These are phyloP conservation scores for Lampropteryx suffumata DNA, from an alignment of 2,888 invertebrate species.

Conservation along the genomic window DNA sequence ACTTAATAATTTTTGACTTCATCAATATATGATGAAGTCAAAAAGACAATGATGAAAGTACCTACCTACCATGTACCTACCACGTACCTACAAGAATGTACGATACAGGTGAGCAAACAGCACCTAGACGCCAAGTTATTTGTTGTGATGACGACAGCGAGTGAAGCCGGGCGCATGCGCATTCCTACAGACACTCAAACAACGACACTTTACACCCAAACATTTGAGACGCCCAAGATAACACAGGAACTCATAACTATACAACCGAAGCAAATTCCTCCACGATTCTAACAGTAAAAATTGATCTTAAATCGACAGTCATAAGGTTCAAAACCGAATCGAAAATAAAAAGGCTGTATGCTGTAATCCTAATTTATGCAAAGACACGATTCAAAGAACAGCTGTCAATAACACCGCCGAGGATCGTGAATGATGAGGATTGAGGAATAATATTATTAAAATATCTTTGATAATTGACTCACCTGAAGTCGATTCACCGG, in stretches of 20 bases:
- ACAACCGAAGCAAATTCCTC: conserved; percentile 17
- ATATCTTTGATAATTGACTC: conserved; percentile 41
- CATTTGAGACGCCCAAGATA: conserved; percentile 26
- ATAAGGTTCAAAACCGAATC: conserved; percentile 23
- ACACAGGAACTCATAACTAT: conserved; percentile 29
- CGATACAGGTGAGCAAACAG: conserved; percentile 49
- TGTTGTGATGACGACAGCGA: conserved; percentile 43
- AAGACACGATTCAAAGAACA: conserved; percentile 52
- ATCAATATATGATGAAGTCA: conserved; percentile 10
- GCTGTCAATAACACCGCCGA: conserved; percentile 45
- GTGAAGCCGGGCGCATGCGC: conserved; percentile 36
- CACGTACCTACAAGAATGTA: conserved; percentile 39
- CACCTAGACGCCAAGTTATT: conserved; percentile 37
- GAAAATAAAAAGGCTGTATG: conserved; percentile 29
- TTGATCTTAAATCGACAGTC: conserved; percentile 14
- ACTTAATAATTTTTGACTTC: too few relatives aligned
- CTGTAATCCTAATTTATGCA: conserved; percentile 53
- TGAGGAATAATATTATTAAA: neutral
- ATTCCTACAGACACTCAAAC: conserved; percentile 35
- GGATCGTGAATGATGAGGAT: conserved; percentile 12
- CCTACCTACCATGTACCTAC: conserved; percentile 1
- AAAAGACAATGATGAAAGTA: conserved; percentile 22
- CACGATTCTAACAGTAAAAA: conserved; percentile 8
- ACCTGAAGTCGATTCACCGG: conserved; percentile 54
- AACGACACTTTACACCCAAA: conserved; percentile 37